Percentiles rank a stretch among this genome's conserved stretches.
These are phyloP conservation scores for Dryobotodes eremita DNA, from an alignment of 2,888 invertebrate genomes.

Conservation along the genomic window DNA sequence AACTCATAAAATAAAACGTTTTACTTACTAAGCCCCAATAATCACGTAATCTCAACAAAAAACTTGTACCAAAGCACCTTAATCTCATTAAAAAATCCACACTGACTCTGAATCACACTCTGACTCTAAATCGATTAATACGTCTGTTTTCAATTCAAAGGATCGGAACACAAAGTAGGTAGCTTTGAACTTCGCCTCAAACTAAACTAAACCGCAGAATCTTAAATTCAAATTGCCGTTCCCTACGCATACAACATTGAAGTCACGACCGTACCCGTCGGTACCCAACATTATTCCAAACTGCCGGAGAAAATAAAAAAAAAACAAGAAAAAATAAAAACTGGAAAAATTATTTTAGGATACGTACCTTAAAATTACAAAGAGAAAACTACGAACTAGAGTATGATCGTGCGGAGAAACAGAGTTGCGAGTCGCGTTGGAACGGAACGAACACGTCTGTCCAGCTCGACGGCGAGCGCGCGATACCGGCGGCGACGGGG, in stretches of 20 bases:
- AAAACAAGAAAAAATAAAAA: background rate
- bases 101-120: background rate
- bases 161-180: slow-evolving; percentile 43
- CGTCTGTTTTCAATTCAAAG: slow-evolving; percentile 54
- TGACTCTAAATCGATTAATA: slow-evolving; percentile 39
- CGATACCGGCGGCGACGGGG: slow-evolving; percentile 71
- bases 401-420: slow-evolving; percentile 63
- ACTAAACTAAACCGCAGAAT: slow-evolving; percentile 57
- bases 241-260: slow-evolving; percentile 36
- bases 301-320: slow-evolving; percentile 9
- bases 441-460: slow-evolving; percentile 68
- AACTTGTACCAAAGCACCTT: slow-evolving; percentile 6
- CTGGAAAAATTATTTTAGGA: background rate
- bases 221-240: slow-evolving; percentile 57
- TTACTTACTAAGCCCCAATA: slow-evolving; percentile 5
- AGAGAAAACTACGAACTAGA: slow-evolving; percentile 56
- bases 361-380: slow-evolving; percentile 65
- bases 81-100: slow-evolving; percentile 37
- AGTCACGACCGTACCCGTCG: slow-evolving; percentile 31
- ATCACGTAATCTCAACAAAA: background rate
- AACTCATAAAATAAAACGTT: background rate
- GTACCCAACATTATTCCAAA: slow-evolving; percentile 25
- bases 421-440: slow-evolving; percentile 49
- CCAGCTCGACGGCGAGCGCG: slow-evolving; percentile 66
- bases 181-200: slow-evolving; percentile 52